Percentiles rank a stretch among this genome's conserved stretches.
Evolutionary conservation across 2,888 invertebrate species (phyloP).

Genomic region (Lypha dubia): DNA sequence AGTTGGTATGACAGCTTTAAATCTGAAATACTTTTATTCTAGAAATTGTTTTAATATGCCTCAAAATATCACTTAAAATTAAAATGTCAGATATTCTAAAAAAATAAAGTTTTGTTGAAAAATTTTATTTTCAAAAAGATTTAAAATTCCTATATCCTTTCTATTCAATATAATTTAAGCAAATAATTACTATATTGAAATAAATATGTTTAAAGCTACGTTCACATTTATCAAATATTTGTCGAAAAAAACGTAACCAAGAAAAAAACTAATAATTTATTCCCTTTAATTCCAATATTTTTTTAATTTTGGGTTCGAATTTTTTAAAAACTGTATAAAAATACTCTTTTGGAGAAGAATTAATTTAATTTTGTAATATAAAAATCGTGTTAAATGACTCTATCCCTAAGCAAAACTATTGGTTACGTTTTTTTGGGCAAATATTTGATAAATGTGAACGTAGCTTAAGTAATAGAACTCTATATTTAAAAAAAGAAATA

Average conservation of each 20-base stretch:
- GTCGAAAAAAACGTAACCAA: too few species aligned
- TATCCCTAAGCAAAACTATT: too few species aligned
- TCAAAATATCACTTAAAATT: constrained; percentile 15
- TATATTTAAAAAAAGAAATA: constrained; percentile 43
- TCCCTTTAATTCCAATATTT: too few species aligned
- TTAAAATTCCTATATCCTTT: constrained; percentile 53
- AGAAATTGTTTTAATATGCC: not conserved
- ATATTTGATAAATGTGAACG: too few species aligned
- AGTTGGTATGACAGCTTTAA: not conserved
- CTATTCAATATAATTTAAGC: constrained; percentile 52
- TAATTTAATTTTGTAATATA: too few species aligned
- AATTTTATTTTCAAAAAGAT: constrained; percentile 22
- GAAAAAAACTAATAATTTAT: too few species aligned
- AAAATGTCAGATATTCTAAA: constrained; percentile 35
- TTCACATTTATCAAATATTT: too few species aligned
- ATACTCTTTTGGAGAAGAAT: too few species aligned
- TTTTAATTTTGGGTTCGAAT: too few species aligned
- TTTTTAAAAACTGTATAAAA: too few species aligned
- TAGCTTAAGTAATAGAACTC: constrained; percentile 45
- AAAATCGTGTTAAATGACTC: too few species aligned
- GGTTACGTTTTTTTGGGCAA: too few species aligned
- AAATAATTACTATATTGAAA: constrained; percentile 9
- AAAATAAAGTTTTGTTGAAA: constrained; percentile 45
- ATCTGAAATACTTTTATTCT: not conserved
- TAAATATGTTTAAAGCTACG: constrained; percentile 33